Evolutionary conservation across 53 echinoderm and acorn worm species (phyloP).

Genomic region (Astropecten irregularis): DNA sequence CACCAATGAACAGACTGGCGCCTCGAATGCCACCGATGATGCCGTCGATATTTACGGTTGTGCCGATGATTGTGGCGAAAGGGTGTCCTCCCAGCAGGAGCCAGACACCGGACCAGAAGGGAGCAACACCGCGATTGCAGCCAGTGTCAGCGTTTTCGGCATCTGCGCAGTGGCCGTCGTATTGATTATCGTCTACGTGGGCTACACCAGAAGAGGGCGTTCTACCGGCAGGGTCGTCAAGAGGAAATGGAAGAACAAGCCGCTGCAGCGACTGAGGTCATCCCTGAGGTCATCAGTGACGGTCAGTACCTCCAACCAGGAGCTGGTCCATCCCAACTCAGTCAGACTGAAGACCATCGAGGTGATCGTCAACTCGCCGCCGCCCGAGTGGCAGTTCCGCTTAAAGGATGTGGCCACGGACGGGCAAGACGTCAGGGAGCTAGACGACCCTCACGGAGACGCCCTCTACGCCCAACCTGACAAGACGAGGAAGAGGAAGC

Average conservation of each 20-base stretch:
- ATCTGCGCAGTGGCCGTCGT: slow-evolving; percentile 6
- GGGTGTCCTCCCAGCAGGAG: slow-evolving; percentile 8
- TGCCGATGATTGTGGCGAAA: not conserved
- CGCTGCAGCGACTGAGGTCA: not conserved
- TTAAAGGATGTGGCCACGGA: slow-evolving; percentile 64
- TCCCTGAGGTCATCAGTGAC: slow-evolving; percentile 1
- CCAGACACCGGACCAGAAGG: not conserved
- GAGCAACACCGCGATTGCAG: not conserved
- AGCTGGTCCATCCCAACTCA: not conserved
- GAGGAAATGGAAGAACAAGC: slow-evolving; percentile 33
- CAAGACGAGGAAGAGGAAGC: slow-evolving; percentile 16
- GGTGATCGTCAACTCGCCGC: slow-evolving; percentile 85
- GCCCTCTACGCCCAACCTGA: slow-evolving; percentile 10
- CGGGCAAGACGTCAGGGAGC: not conserved
- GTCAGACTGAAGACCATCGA: slow-evolving; percentile 74
- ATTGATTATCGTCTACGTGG: not conserved
- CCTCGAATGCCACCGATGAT: not conserved
- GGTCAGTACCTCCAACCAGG: not conserved
- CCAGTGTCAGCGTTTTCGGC: slow-evolving; percentile 1
- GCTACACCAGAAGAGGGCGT: not conserved
- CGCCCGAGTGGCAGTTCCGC: slow-evolving; percentile 81
- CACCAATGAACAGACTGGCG: not conserved
- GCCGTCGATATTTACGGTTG: not conserved
- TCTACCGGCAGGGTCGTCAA: slow-evolving; percentile 21
- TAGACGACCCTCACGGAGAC: not conserved